Evolutionary conservation across 2,113 vertebrate species (phyloP).

Genomic region (Cynoglossus semilaevis): DNA sequence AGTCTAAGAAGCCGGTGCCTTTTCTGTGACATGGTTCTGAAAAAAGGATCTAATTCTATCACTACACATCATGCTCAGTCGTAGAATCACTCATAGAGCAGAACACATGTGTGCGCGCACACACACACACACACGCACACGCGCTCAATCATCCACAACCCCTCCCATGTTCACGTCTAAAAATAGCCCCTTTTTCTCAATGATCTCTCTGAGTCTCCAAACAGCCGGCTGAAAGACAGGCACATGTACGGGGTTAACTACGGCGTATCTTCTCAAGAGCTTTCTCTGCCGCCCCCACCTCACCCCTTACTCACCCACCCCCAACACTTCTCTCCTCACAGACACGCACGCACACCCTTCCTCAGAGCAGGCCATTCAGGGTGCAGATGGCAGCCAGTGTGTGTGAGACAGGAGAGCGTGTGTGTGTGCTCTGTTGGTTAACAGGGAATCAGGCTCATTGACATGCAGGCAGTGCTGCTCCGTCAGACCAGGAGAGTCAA

Average conservation of each 20-base stretch:
- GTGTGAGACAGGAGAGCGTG: constrained; percentile 68
- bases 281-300: constrained; percentile 30
- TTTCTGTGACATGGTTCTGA: constrained; percentile 50
- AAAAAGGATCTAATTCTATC: constrained; percentile 33
- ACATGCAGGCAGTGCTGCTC: constrained; percentile 61
- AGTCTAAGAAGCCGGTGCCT: constrained; percentile 54
- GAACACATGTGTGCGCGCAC: constrained; percentile 10
- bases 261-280: constrained; percentile 56
- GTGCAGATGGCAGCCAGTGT: constrained; percentile 73
- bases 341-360: constrained; percentile 12
- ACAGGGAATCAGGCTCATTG: constrained; percentile 63
- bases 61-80: constrained; percentile 64
- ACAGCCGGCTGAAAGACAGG: constrained; percentile 57
- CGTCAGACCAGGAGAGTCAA: constrained; percentile 53
- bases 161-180: constrained; percentile 62
- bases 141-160: constrained; percentile 40
- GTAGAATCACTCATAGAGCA: constrained; percentile 60
- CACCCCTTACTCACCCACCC: neutral
- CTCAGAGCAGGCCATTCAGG: constrained; percentile 62
- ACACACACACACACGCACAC: constrained; percentile 18
- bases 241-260: constrained; percentile 61
- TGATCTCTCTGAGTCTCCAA: constrained; percentile 67
- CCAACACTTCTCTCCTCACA: neutral
- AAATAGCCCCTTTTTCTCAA: constrained; percentile 69
- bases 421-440: constrained; percentile 37